A percentile compares a stretch with the other conserved stretches of the same genome.
Conservation (phyloP, 2,888 invertebrate species). For the Rhodophaea formosa region DNA sequence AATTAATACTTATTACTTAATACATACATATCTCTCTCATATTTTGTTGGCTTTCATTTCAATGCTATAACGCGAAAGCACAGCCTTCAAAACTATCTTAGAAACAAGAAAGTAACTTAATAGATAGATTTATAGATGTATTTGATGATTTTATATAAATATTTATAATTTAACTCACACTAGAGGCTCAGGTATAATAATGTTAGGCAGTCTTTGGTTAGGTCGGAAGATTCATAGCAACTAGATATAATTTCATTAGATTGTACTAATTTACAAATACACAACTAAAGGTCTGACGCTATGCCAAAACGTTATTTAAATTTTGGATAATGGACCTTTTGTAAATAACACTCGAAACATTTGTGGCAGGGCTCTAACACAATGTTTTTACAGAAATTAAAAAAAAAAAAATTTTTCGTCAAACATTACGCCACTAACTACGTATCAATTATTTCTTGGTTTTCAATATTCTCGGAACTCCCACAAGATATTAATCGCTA, state of each 20-base stretch:
- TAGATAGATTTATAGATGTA: too few species aligned
- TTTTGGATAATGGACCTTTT: conserved; percentile 36
- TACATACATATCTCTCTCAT: too few species aligned
- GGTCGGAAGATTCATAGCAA: conserved; percentile 79
- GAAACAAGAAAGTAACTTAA: too few species aligned
- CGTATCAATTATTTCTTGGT: too few species aligned
- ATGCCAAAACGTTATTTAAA: conserved; percentile 42
- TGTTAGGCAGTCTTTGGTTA: conserved; percentile 81
- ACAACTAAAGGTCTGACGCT: conserved; percentile 57
- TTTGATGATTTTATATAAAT: background rate
- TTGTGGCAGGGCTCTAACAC: background rate
- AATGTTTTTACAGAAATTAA: background rate
- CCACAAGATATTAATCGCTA: too few species aligned
- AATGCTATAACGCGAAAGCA: too few species aligned
- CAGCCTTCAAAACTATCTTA: too few species aligned
- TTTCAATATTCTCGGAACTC: too few species aligned
- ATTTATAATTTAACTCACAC: background rate
- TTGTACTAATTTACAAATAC: conserved; percentile 54
- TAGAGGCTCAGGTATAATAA: conserved; percentile 38
- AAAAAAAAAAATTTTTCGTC: background rate
- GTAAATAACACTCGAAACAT: conserved; percentile 24
- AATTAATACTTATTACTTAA: too few species aligned
- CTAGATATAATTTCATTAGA: conserved; percentile 57
- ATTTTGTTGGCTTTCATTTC: too few species aligned
- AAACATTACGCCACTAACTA: background rate